Evolutionary conservation across 2,888 invertebrate species (phyloP).

Genomic region (Subacronicta megacephala): DNA sequence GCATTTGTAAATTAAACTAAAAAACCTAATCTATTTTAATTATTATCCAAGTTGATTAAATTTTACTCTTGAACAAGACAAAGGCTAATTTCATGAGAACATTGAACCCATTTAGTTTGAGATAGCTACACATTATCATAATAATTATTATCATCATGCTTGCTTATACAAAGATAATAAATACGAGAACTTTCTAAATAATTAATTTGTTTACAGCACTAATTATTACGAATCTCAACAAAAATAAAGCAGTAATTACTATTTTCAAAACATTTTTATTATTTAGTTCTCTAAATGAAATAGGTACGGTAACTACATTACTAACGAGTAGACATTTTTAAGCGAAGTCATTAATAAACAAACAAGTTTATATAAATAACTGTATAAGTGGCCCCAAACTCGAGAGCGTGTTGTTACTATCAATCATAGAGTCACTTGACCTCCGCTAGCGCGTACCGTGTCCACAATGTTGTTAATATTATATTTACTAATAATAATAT

Average conservation of each 20-base stretch:
- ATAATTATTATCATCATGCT: no score
- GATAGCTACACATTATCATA: no score
- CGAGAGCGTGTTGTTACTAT: background rate
- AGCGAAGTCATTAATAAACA: constrained; percentile 3
- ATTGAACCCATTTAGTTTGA: no score
- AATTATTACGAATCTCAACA: background rate
- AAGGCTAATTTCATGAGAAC: no score
- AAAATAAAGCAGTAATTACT: background rate
- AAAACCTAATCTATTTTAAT: no score
- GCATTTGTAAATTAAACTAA: no score
- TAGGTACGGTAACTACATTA: no score
- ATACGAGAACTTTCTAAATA: no score
- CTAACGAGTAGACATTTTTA: background rate
- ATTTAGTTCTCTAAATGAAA: background rate
- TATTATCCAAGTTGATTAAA: no score
- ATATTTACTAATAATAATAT: constrained; percentile 52
- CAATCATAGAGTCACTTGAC: constrained; percentile 20
- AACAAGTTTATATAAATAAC: constrained; percentile 1
- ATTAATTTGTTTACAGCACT: no score
- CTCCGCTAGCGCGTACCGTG: constrained; percentile 7
- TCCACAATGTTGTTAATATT: constrained; percentile 40
- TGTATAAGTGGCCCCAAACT: constrained; percentile 4
- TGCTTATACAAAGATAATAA: no score
- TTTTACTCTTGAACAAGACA: no score
- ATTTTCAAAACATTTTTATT: background rate